Evolutionary conservation across 2,113 vertebrate genomes (phyloP).

Genomic region (Prionailurus viverrinus): DNA sequence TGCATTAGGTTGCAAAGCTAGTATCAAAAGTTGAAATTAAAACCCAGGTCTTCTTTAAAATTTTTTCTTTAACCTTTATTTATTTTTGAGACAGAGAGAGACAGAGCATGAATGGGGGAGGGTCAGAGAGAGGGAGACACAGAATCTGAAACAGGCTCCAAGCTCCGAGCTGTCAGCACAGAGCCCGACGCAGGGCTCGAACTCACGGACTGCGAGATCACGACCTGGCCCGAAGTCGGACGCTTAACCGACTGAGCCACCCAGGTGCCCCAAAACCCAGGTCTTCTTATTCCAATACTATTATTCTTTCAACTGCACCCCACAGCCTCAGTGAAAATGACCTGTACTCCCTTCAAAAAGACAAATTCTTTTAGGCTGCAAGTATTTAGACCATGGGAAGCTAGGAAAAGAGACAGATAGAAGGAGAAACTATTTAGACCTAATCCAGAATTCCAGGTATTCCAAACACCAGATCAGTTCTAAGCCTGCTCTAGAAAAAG

Average conservation of each 20-base stretch:
- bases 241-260: no score
- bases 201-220: no score
- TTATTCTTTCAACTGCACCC: background rate
- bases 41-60: background rate
- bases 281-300: background rate
- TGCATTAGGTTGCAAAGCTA: background rate
- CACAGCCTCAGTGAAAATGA: constrained; percentile 32
- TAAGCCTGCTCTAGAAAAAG: constrained; percentile 2
- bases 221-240: no score
- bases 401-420: background rate
- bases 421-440: background rate
- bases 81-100: no score
- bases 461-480: background rate
- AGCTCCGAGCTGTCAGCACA: no score
- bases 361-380: background rate
- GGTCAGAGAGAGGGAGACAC: no score
- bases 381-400: background rate
- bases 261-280: background rate
- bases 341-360: background rate
- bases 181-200: no score
- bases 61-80: no score
- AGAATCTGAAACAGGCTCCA: no score
- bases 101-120: no score
- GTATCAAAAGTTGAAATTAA: background rate
- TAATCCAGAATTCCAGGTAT: background rate